These are phyloP conservation scores for Hirundichthys speculiger DNA, from an alignment of 2,113 vertebrate genomes.

Conservation along the genomic window DNA sequence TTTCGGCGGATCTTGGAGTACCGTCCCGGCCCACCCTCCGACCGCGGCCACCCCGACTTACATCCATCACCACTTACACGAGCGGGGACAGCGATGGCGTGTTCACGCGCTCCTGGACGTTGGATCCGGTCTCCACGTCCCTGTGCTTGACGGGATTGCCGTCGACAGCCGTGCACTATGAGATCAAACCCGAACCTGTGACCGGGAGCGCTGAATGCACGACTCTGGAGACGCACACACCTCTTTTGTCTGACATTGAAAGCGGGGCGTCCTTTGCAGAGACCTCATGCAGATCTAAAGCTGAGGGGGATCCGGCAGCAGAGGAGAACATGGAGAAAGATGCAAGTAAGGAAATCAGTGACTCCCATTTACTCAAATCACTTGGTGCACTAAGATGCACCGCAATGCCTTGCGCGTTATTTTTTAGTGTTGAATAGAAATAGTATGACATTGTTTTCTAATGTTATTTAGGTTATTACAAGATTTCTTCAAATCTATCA, in stretches of 20 bases:
- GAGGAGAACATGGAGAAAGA: slow-evolving; percentile 86
- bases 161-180: slow-evolving; percentile 89
- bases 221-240: slow-evolving; percentile 91
- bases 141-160: slow-evolving; percentile 94
- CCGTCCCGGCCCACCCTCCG: slow-evolving; percentile 86
- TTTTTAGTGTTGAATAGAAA: not conserved
- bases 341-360: slow-evolving; percentile 86
- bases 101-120: slow-evolving; percentile 93
- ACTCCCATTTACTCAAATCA: not conserved
- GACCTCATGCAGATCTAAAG: slow-evolving; percentile 85
- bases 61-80: slow-evolving; percentile 88
- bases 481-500: no score
- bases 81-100: slow-evolving; percentile 90
- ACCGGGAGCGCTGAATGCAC: slow-evolving; percentile 87
- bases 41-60: slow-evolving; percentile 87
- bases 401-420: not conserved
- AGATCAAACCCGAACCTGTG: slow-evolving; percentile 95
- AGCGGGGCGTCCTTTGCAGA: slow-evolving; percentile 88
- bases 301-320: slow-evolving; percentile 83
- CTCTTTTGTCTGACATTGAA: slow-evolving; percentile 92
- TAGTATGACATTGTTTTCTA: not conserved
- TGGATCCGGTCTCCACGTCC: slow-evolving; percentile 92
- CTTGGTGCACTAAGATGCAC: no score
- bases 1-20: slow-evolving; percentile 92
- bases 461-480: no score